These are phyloP conservation scores for Sebastes goodei DNA, from an alignment of 2,797 vertebrate genomes.

Conservation along the genomic window DNA sequence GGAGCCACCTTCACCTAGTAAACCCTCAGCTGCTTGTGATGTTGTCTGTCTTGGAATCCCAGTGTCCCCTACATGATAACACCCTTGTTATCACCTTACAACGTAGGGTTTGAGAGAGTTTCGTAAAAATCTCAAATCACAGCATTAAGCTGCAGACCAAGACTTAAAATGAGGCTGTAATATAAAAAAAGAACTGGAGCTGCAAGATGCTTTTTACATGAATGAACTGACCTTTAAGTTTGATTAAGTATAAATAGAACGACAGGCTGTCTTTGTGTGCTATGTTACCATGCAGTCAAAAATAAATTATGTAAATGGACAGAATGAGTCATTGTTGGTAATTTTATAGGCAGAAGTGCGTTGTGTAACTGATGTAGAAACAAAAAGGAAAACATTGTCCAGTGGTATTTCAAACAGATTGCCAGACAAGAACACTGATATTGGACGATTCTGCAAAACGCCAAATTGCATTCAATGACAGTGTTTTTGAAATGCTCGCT, in stretches of 20 bases:
- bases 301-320: not conserved
- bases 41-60: not conserved
- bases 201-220: not conserved
- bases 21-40: not conserved
- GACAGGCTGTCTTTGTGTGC: no score
- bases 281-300: not conserved
- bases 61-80: conserved; percentile 3
- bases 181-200: not conserved
- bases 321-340: not conserved
- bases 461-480: not conserved
- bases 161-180: not conserved
- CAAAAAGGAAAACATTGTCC: not conserved
- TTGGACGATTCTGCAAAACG: not conserved
- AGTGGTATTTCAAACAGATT: not conserved
- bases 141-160: not conserved
- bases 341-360: not conserved
- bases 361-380: not conserved
- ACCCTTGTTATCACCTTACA: not conserved
- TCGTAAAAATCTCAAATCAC: not conserved
- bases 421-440: not conserved
- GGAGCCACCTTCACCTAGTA: not conserved
- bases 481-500: not conserved
- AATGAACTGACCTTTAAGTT: not conserved
- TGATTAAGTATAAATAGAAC: not conserved
- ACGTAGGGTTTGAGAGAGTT: not conserved